Percentiles rank a stretch among this genome's conserved stretches.
Evolutionary conservation across 2,113 vertebrate species (phyloP).

Genomic region (Petromus typicus): DNA sequence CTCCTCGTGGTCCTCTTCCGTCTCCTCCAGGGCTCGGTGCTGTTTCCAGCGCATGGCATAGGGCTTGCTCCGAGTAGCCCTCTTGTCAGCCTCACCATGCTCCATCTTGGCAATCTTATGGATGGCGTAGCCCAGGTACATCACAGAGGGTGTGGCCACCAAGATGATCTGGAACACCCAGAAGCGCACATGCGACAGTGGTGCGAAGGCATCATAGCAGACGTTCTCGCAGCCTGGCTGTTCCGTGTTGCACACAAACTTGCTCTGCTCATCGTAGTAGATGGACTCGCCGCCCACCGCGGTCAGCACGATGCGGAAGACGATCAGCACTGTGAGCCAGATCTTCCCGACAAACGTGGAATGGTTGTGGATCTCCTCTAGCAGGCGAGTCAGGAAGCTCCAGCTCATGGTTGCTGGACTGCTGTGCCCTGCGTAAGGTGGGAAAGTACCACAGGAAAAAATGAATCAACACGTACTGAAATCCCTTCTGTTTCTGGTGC

Average conservation of each 20-base stretch:
- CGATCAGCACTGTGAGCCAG: constrained; percentile 97
- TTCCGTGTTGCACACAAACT: constrained; percentile 98
- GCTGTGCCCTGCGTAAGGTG: constrained; percentile 85
- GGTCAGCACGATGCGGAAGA: constrained; percentile 98
- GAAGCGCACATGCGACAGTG: constrained; percentile 96
- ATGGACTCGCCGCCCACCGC: constrained; percentile 98
- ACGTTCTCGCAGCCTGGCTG: constrained; percentile 99
- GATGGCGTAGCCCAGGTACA: constrained; percentile 97
- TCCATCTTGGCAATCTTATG: constrained; percentile 96
- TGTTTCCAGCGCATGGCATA: constrained; percentile 93
- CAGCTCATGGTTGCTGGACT: constrained; percentile 95
- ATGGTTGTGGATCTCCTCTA: constrained; percentile 99
- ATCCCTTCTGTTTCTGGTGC: not conserved
- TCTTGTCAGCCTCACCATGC: constrained; percentile 87
- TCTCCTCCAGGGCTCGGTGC: constrained; percentile 92
- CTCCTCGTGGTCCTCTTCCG: constrained; percentile 95
- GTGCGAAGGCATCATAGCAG: constrained; percentile 98
- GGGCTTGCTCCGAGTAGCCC: constrained; percentile 90
- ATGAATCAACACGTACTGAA: constrained; percentile 12
- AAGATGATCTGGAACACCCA: constrained; percentile 99
- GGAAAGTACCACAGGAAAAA: constrained; percentile 20
- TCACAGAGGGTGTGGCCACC: constrained; percentile 95
- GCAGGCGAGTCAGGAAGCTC: constrained; percentile 98
- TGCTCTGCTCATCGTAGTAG: constrained; percentile 99
- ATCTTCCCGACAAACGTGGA: constrained; percentile 99